Conservation (phyloP, 2,888 invertebrate genomes). For the Tiliacea citrago region DNA sequence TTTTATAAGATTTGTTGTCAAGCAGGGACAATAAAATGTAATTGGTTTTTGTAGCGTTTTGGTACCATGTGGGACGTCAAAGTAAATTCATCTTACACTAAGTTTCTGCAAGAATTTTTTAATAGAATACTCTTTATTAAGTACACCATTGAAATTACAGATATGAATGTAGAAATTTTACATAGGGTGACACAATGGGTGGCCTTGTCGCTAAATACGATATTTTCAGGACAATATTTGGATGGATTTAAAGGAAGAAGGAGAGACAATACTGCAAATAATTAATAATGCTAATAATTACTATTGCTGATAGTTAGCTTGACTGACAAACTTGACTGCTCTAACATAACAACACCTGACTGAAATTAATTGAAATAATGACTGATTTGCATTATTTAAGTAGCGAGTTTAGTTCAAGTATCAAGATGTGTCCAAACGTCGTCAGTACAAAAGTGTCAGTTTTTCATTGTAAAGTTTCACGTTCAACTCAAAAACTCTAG, state of each 20-base stretch:
- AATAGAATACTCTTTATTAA: too few species aligned
- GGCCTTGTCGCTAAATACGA: too few species aligned
- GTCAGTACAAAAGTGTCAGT: background rate
- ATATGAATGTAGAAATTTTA: too few species aligned
- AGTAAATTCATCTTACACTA: background rate
- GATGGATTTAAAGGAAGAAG: too few species aligned
- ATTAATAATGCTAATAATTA: too few species aligned
- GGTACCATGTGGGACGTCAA: background rate
- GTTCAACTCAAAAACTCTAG: too few species aligned
- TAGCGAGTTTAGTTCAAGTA: background rate
- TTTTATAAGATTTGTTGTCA: constrained; percentile 39
- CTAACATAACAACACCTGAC: background rate
- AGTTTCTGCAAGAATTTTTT: too few species aligned
- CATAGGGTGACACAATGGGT: too few species aligned
- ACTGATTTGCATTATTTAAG: too few species aligned
- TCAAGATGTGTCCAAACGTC: background rate
- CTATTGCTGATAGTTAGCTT: background rate
- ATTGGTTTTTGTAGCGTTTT: constrained; percentile 26
- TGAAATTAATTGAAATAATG: background rate
- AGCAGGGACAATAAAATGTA: constrained; percentile 23
- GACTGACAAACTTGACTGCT: background rate
- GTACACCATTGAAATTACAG: too few species aligned
- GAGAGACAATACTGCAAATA: too few species aligned
- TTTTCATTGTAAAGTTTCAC: background rate
- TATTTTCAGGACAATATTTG: too few species aligned